Conservation (phyloP, 2,797 vertebrate species). For the Amblyopsis hoosieri region DNA sequence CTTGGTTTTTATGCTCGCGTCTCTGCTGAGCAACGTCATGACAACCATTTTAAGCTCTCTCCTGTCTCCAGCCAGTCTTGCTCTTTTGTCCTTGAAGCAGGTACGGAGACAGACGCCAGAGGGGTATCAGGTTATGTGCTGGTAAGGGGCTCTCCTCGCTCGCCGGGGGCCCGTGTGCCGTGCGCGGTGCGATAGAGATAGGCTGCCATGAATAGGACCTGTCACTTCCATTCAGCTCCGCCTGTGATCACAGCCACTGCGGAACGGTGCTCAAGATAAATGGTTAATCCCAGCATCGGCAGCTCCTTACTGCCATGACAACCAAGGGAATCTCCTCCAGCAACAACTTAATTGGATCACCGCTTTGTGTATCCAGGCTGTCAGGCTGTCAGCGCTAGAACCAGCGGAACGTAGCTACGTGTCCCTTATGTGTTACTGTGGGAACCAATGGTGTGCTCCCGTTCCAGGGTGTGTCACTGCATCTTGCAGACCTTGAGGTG, state of each 20-base stretch:
- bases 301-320: constrained; percentile 64
- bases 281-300: constrained; percentile 69
- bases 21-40: constrained; percentile 44
- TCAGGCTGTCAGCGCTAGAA: not conserved
- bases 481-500: too few species aligned
- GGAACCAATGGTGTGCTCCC: too few species aligned
- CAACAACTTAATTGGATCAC: constrained; percentile 72
- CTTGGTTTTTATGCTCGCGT: constrained; percentile 38
- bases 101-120: constrained; percentile 35
- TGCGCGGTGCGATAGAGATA: constrained; percentile 57
- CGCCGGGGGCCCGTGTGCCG: constrained; percentile 53
- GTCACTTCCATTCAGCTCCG: constrained; percentile 72
- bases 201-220: constrained; percentile 63
- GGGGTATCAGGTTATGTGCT: constrained; percentile 56
- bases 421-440: constrained; percentile 22
- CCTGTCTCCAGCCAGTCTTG: constrained; percentile 39
- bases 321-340: constrained; percentile 62
- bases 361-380: constrained; percentile 46
- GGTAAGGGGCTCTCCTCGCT: constrained; percentile 53
- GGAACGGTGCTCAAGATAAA: constrained; percentile 65
- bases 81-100: constrained; percentile 50
- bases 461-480: too few species aligned
- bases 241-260: constrained; percentile 71
- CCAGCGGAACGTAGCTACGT: too few species aligned
- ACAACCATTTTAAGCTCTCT: constrained; percentile 46